Evolutionary conservation across 1,140 invertebrate species (phyloP).

Genomic region (Drosophila albomicans): DNA sequence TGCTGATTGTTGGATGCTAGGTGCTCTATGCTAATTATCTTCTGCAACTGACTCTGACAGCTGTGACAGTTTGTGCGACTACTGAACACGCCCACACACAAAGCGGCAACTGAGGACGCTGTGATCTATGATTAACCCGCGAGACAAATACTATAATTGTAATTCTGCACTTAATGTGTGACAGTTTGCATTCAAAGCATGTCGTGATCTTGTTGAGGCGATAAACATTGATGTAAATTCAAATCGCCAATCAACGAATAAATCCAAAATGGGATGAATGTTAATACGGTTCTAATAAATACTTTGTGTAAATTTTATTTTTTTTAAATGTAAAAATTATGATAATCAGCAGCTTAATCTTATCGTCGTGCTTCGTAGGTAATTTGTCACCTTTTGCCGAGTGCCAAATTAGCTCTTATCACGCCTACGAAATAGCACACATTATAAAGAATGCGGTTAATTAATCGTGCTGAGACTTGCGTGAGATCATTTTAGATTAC

Average conservation of each 20-base stretch:
- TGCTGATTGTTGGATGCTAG: not conserved
- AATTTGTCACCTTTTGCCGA: slow-evolving; percentile 34
- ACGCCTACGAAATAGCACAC: slow-evolving; percentile 17
- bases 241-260: too few relatives aligned
- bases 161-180: not conserved
- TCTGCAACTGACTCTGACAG: slow-evolving; percentile 63
- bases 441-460: slow-evolving; percentile 6
- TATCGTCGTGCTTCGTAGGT: not conserved
- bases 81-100: slow-evolving; percentile 49
- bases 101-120: not conserved
- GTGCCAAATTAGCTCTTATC: slow-evolving; percentile 46
- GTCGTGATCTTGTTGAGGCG: too few relatives aligned
- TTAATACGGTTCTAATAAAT: too few relatives aligned
- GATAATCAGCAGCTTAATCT: slow-evolving; percentile 5
- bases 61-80: slow-evolving; percentile 57
- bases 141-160: not conserved
- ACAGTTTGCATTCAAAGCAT: not conserved
- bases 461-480: not conserved
- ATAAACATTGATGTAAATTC: too few relatives aligned
- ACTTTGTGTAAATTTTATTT: too few relatives aligned
- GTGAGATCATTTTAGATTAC: not conserved
- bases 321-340: not conserved
- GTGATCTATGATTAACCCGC: slow-evolving; percentile 49
- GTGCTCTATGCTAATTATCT: slow-evolving; percentile 69
- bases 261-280: too few relatives aligned